Evolutionary conservation across 1,140 invertebrate genomes (phyloP).

Genomic region (Sminthurinus signatus): DNA sequence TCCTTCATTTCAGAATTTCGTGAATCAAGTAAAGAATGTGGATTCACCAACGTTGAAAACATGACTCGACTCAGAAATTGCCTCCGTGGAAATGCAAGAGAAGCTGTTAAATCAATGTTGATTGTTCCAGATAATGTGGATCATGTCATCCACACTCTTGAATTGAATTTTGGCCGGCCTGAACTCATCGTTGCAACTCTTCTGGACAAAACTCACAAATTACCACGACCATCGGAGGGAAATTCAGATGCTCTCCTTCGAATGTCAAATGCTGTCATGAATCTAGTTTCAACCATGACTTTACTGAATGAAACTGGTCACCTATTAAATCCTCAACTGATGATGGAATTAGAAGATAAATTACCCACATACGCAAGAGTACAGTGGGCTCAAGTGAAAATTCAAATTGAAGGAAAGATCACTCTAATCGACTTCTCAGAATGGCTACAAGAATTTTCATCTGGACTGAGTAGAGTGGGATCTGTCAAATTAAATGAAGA

Average conservation of each 20-base stretch:
- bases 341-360: too few relatives aligned
- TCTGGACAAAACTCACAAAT: background rate
- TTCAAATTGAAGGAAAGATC: too few relatives aligned
- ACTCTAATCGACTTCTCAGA: too few relatives aligned
- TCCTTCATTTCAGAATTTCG: slow-evolving; percentile 6
- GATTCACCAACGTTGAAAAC: slow-evolving; percentile 16
- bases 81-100: slow-evolving; percentile 17
- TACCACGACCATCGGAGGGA: background rate
- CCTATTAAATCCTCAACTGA: background rate
- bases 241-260: background rate
- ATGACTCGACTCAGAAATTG: slow-evolving; percentile 2
- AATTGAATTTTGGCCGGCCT: background rate
- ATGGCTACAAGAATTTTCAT: too few relatives aligned
- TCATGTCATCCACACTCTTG: background rate
- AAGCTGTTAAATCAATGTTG: slow-evolving; percentile 6
- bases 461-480: too few relatives aligned
- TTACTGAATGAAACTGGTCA: background rate
- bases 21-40: background rate
- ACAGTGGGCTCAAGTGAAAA: too few relatives aligned
- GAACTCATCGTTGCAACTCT: background rate
- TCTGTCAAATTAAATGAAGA: too few relatives aligned
- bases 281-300: slow-evolving; percentile 3
- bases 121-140: background rate
- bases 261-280: background rate
- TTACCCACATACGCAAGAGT: too few relatives aligned